These are phyloP conservation scores for Lethocerus indicus DNA, from an alignment of 1,140 invertebrate species.

Conservation along the genomic window DNA sequence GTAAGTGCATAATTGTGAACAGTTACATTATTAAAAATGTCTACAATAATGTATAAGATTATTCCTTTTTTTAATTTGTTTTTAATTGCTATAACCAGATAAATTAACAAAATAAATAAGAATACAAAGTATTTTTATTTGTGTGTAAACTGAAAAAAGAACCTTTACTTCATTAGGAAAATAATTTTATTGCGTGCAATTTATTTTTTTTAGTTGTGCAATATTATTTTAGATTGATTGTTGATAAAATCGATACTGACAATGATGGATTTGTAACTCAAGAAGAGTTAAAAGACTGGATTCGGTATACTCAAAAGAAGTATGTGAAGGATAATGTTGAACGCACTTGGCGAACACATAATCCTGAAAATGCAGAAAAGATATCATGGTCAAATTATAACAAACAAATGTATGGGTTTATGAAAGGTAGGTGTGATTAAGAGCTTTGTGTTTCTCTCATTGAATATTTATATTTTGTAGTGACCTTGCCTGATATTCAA, in stretches of 20 bases:
- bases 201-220: conserved; percentile 18
- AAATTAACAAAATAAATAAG: neutral
- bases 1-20: conserved; percentile 29
- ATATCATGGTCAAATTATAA: conserved; percentile 76
- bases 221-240: conserved; percentile 80
- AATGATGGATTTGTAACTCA: conserved; percentile 70
- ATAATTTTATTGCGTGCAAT: neutral
- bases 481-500: too few relatives aligned
- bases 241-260: conserved; percentile 87
- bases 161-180: neutral
- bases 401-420: conserved; percentile 67
- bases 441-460: too few relatives aligned
- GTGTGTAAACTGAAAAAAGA: neutral
- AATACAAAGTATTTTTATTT: neutral
- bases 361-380: conserved; percentile 55
- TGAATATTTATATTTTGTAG: too few relatives aligned
- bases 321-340: conserved; percentile 88
- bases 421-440: conserved; percentile 52
- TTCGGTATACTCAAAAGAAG: conserved; percentile 77
- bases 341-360: conserved; percentile 82
- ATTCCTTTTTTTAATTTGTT: neutral
- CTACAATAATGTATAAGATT: too few relatives aligned
- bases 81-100: neutral
- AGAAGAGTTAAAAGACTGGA: conserved; percentile 91
- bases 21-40: too few relatives aligned